phyloP scores from a whole-genome alignment of 2,888 invertebrate species.

The Cyaniris semiargus region DNA sequence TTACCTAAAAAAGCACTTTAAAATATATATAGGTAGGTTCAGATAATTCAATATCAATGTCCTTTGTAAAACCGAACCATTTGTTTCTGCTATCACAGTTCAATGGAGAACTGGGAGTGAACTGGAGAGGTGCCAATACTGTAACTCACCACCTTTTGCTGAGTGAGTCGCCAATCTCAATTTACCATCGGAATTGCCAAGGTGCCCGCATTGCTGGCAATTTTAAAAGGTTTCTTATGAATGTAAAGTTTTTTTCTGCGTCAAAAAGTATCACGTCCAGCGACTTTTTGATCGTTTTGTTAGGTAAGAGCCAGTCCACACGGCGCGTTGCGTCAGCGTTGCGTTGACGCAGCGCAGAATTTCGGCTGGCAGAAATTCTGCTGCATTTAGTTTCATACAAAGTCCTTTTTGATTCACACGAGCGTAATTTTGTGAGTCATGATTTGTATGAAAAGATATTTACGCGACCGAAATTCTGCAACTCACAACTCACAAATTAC shows the following conservation, averaged over 20 bases:
- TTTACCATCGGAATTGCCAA: slow-evolving; percentile 4
- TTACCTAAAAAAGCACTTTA: not conserved
- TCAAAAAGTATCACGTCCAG: not conserved
- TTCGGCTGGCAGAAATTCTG: no score
- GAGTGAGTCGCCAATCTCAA: slow-evolving; percentile 14
- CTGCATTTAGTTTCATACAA: no score
- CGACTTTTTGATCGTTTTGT: no score
- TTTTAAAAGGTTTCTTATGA: not conserved
- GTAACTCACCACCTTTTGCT: slow-evolving; percentile 21
- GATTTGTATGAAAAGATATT: no score
- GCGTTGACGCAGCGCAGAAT: no score
- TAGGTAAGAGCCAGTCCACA: no score
- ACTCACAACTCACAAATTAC: no score
- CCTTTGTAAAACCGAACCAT: slow-evolving; percentile 7
- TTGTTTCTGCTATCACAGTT: slow-evolving; percentile 6
- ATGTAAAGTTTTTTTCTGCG: not conserved
- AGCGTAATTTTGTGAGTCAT: no score
- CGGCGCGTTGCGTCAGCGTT: no score
- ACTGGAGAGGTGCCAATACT: slow-evolving; percentile 18
- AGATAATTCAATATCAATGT: slow-evolving; percentile 14
- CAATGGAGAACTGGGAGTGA: not conserved
- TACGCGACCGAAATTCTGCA: no score
- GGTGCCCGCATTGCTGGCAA: slow-evolving; percentile 8
- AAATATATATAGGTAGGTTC: not conserved
- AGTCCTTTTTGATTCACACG: no score